Conservation (phyloP, 2,797 vertebrate genomes). For the Acipenser oxyrinchus region DNA sequence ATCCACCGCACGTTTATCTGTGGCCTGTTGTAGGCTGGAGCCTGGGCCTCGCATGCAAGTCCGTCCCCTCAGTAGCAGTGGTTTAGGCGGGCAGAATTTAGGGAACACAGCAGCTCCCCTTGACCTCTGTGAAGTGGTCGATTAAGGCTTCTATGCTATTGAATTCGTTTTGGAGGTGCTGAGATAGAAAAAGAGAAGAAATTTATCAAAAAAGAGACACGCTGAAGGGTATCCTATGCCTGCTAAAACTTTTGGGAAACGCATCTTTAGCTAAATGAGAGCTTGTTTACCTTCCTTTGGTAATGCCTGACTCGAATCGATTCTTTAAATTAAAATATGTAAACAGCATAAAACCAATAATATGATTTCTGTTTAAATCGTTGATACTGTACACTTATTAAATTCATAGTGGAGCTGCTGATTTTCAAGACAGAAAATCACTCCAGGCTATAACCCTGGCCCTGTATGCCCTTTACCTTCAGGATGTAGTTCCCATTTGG, state of each 20-base stretch:
- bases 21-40: constrained; percentile 21
- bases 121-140: constrained; percentile 61
- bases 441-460: constrained; percentile 1
- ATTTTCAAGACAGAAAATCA: no score
- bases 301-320: no score
- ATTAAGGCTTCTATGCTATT: constrained; percentile 69
- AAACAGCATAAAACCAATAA: no score
- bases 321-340: no score
- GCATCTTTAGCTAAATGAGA: no score
- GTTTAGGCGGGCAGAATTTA: constrained; percentile 72
- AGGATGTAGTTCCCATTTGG: constrained; percentile 63
- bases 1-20: constrained; percentile 23
- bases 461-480: constrained; percentile 58
- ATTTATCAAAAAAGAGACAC: not conserved
- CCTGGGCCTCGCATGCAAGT: constrained; percentile 22
- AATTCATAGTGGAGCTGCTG: no score
- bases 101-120: constrained; percentile 62
- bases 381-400: no score
- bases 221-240: not conserved
- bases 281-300: no score
- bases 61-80: constrained; percentile 78
- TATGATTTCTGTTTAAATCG: no score
- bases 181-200: constrained; percentile 14
- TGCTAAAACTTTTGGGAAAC: no score
- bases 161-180: constrained; percentile 75